Evolutionary conservation across 2,888 invertebrate species (phyloP).

Genomic region (Lissocephala sabroskyi): DNA sequence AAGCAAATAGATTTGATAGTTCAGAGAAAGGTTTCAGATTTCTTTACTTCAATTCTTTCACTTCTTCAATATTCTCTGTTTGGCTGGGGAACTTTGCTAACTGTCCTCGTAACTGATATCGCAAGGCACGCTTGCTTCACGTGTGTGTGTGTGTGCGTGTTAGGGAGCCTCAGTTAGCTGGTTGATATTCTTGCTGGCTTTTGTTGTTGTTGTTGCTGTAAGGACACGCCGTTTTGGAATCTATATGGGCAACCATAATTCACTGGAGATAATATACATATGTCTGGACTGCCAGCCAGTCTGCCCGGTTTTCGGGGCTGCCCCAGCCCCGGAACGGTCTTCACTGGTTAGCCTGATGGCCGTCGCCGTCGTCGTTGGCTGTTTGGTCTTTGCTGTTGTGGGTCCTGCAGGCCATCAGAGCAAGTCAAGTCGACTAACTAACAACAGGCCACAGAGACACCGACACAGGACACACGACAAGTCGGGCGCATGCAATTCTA

Average conservation of each 20-base stretch:
- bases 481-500: conserved; percentile 28
- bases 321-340: conserved; percentile 8
- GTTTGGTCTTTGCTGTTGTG: too few species aligned
- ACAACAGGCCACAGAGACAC: conserved; percentile 9
- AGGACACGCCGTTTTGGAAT: conserved; percentile 58
- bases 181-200: conserved; percentile 11
- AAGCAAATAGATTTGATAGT: too few species aligned
- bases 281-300: conserved; percentile 27
- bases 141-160: conserved; percentile 12
- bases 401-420: not conserved
- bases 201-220: conserved; percentile 33
- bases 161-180: conserved; percentile 25
- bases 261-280: conserved; percentile 65
- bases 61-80: too few species aligned
- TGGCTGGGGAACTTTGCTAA: too few species aligned
- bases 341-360: too few species aligned
- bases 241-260: conserved; percentile 61
- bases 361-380: too few species aligned
- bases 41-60: too few species aligned
- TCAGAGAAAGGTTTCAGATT: too few species aligned
- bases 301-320: conserved; percentile 2
- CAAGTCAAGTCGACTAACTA: too few species aligned
- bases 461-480: conserved; percentile 3
- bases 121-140: too few species aligned
- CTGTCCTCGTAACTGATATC: not conserved